Evolutionary conservation across 2,797 vertebrate species (phyloP).

Genomic region (Bradypodion pumilum): DNA sequence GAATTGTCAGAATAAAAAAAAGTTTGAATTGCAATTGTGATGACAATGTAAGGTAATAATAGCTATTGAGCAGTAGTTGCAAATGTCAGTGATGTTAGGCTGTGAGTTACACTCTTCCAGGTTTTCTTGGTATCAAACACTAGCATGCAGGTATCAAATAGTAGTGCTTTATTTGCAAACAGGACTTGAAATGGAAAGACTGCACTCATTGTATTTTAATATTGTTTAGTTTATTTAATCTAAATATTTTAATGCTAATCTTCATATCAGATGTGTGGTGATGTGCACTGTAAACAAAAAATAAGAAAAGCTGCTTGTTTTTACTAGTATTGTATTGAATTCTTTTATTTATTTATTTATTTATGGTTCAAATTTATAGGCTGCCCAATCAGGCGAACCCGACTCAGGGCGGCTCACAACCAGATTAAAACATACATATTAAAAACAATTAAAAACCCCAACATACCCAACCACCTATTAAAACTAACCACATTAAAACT

Average conservation of each 20-base stretch:
- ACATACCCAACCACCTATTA: too few species aligned
- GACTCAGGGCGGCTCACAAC: too few species aligned
- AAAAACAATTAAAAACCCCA: too few species aligned
- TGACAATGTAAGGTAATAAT: background rate
- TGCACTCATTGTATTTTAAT: constrained; percentile 14
- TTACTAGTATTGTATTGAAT: too few species aligned
- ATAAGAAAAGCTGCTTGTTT: too few species aligned
- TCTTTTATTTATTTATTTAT: too few species aligned
- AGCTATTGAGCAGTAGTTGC: background rate
- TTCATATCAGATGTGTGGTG: background rate
- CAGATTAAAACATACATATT: too few species aligned
- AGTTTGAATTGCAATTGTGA: background rate
- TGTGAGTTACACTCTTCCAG: constrained; percentile 17
- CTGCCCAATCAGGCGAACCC: too few species aligned
- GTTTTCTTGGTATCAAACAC: background rate
- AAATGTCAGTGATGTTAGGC: background rate
- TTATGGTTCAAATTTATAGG: too few species aligned
- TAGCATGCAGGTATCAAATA: background rate
- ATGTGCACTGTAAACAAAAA: background rate
- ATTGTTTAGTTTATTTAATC: background rate
- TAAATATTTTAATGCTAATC: background rate
- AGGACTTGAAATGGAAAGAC: constrained; percentile 11
- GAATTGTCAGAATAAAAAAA: background rate
- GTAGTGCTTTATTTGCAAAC: constrained; percentile 2
- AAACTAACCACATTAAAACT: too few species aligned